Conservation (phyloP, 2,888 invertebrate species). For the Meiosimyza decipiens region DNA sequence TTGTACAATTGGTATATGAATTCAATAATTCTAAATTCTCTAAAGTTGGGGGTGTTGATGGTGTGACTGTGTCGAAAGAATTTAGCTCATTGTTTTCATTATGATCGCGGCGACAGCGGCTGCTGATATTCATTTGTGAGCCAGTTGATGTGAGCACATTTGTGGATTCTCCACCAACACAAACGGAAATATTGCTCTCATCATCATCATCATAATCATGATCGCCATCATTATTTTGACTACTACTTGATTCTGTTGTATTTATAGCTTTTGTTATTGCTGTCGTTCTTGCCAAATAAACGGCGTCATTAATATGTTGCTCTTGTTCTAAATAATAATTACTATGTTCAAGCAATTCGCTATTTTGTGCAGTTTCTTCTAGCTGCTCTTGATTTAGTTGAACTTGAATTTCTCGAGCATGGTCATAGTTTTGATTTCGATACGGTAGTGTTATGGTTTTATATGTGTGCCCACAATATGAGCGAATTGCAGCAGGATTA, state of each 20-base stretch:
- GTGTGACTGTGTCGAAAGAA: constrained; percentile 25
- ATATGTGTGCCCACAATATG: too few relatives aligned
- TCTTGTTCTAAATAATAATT: constrained; percentile 25
- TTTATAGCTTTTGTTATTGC: constrained; percentile 50
- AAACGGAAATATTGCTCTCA: constrained; percentile 19
- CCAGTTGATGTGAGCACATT: too few relatives aligned
- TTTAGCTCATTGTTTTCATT: background rate
- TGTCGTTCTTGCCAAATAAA: constrained; percentile 39
- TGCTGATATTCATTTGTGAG: background rate
- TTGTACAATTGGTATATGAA: background rate
- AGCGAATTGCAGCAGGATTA: too few relatives aligned
- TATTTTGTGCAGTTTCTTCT: constrained; percentile 45
- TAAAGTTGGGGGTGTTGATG: constrained; percentile 37
- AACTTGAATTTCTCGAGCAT: constrained; percentile 42
- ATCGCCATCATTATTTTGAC: constrained; percentile 11
- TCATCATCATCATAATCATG: background rate
- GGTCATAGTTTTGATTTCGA: constrained; percentile 41
- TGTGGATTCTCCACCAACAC: constrained; percentile 11
- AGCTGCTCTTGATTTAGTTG: constrained; percentile 49
- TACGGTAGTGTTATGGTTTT: background rate
- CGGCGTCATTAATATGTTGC: constrained; percentile 55
- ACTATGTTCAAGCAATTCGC: constrained; percentile 15
- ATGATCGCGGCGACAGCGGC: background rate
- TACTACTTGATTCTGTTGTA: constrained; percentile 53
- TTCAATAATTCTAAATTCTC: constrained; percentile 3